A percentile compares a stretch with the other conserved stretches of the same genome.
Evolutionary conservation across 2,113 vertebrate species (phyloP).

Genomic region (Sminthopsis crassicaudata): DNA sequence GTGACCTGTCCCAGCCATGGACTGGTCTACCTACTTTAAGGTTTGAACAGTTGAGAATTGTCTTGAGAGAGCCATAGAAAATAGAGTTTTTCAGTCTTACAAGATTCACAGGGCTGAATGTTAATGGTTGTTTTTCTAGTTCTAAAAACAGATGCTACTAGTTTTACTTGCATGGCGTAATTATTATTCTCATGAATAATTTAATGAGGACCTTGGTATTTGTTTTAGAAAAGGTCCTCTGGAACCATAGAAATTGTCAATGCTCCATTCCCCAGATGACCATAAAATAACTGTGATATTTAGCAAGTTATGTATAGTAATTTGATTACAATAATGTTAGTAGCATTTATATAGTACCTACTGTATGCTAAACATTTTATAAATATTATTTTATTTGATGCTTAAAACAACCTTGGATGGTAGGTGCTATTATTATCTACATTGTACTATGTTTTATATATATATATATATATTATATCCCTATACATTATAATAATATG

Average conservation of each 20-base stretch:
- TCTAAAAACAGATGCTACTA: neutral
- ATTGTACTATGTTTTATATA: too few relatives aligned
- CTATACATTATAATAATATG: too few relatives aligned
- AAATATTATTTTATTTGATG: neutral
- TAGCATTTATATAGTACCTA: neutral
- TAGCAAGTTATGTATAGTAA: conserved; percentile 16
- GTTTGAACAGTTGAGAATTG: neutral
- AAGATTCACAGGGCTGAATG: neutral
- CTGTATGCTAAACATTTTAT: neutral
- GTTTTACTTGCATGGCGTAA: conserved; percentile 38
- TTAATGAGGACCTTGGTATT: conserved; percentile 56
- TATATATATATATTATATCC: too few relatives aligned
- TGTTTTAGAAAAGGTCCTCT: neutral
- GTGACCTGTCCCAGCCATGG: neutral
- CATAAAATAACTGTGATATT: conserved; percentile 44
- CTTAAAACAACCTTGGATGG: neutral
- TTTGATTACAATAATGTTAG: neutral
- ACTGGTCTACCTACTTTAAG: neutral
- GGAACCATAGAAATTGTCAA: conserved; percentile 46
- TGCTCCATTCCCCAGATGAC: conserved; percentile 26
- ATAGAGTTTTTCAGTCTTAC: neutral
- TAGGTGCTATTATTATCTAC: neutral
- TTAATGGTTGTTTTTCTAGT: neutral
- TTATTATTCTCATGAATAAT: conserved; percentile 23
- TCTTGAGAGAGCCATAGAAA: neutral